These are phyloP conservation scores for Phaenicophaeus curvirostris DNA, from an alignment of 2,797 vertebrate genomes.

Conservation along the genomic window DNA sequence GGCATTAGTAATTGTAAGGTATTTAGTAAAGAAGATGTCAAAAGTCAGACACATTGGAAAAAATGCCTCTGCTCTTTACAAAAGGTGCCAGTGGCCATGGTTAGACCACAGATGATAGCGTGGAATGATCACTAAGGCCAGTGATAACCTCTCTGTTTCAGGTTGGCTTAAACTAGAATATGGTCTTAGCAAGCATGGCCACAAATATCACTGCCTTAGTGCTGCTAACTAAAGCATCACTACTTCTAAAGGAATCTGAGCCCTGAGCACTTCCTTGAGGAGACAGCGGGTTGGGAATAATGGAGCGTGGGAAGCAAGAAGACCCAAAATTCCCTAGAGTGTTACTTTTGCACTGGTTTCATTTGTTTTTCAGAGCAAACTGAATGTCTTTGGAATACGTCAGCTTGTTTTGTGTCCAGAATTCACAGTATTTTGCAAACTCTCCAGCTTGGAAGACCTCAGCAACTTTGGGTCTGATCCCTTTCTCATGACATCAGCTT, in stretches of 20 bases:
- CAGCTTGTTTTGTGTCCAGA: background rate
- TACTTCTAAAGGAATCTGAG: background rate
- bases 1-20: background rate
- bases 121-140: background rate
- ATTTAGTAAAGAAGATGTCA: background rate
- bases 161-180: background rate
- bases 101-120: too few species aligned
- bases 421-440: constrained; percentile 23
- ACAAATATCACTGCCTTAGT: background rate
- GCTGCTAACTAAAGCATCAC: background rate
- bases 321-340: background rate
- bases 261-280: background rate
- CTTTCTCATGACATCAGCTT: constrained; percentile 3
- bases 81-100: background rate
- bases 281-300: background rate
- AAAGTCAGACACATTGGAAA: background rate
- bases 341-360: background rate
- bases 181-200: background rate
- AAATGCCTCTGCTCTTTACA: background rate
- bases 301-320: constrained; percentile 21
- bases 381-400: background rate
- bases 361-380: constrained; percentile 1
- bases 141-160: background rate
- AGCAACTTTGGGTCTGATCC: background rate
- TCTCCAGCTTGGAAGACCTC: background rate